These are phyloP conservation scores for Valencia hispanica DNA, from an alignment of 2,797 vertebrate genomes.

Conservation along the genomic window DNA sequence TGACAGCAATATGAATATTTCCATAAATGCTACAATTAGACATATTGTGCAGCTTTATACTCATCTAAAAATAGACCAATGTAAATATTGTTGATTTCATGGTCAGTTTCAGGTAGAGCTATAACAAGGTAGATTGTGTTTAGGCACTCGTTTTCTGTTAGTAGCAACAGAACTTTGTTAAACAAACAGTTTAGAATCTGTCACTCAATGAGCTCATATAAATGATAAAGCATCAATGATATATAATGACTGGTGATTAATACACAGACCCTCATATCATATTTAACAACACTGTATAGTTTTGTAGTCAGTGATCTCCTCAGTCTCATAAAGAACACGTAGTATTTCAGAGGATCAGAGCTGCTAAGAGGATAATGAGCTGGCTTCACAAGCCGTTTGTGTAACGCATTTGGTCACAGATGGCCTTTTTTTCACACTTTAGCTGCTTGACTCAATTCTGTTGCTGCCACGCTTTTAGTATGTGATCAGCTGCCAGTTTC, in stretches of 20 bases:
- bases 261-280: constrained; percentile 22
- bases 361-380: constrained; percentile 67
- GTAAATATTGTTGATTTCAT: background rate
- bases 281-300: constrained; percentile 8
- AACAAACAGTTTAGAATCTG: background rate
- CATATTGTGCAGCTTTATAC: background rate
- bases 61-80: background rate
- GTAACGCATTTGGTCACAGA: constrained; percentile 70
- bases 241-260: constrained; percentile 35
- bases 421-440: constrained; percentile 69
- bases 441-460: constrained; percentile 52
- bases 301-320: constrained; percentile 46
- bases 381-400: constrained; percentile 55
- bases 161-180: background rate
- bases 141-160: background rate
- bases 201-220: background rate
- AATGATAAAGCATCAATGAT: constrained; percentile 8
- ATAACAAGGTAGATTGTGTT: background rate
- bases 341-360: constrained; percentile 64
- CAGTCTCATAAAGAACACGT: constrained; percentile 39
- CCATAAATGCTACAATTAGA: background rate
- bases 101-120: background rate
- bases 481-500: constrained; percentile 57
- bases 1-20: background rate
- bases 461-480: constrained; percentile 41